These are phyloP conservation scores for Pogonomyrmex barbatus DNA, from an alignment of 1,140 invertebrate genomes.

Conservation along the genomic window DNA sequence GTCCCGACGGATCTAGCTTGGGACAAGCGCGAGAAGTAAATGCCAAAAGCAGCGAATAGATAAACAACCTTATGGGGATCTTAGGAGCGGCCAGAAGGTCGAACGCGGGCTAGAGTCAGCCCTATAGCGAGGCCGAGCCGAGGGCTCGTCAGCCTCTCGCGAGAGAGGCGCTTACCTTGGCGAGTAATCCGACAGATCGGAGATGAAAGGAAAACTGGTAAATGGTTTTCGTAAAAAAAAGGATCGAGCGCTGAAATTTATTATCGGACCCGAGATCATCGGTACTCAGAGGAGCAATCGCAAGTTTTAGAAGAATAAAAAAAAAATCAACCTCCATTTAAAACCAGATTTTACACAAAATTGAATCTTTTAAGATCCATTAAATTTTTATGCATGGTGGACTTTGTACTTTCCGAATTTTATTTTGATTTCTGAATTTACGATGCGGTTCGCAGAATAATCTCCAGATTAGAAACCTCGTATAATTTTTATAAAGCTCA, in stretches of 20 bases:
- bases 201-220: not conserved
- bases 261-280: not conserved
- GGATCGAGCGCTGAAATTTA: no score
- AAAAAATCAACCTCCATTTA: not conserved
- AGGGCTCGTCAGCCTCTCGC: constrained; percentile 21
- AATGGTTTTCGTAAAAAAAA: not conserved
- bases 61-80: constrained; percentile 77
- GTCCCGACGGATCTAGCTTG: constrained; percentile 38
- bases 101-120: constrained; percentile 58
- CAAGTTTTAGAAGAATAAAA: not conserved
- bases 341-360: not conserved
- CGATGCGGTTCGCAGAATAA: not conserved
- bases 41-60: constrained; percentile 75
- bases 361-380: not conserved
- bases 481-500: not conserved
- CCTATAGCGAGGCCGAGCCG: constrained; percentile 37
- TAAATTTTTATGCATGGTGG: not conserved
- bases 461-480: constrained; percentile 19
- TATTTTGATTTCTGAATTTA: not conserved
- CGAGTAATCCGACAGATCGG: not conserved
- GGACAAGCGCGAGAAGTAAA: constrained; percentile 57
- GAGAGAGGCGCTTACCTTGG: not conserved
- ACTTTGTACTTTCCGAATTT: not conserved
- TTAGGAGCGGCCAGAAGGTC: constrained; percentile 74
- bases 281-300: not conserved